Conservation (phyloP, 2,113 vertebrate genomes). For the Emydocephalus ijimae region DNA sequence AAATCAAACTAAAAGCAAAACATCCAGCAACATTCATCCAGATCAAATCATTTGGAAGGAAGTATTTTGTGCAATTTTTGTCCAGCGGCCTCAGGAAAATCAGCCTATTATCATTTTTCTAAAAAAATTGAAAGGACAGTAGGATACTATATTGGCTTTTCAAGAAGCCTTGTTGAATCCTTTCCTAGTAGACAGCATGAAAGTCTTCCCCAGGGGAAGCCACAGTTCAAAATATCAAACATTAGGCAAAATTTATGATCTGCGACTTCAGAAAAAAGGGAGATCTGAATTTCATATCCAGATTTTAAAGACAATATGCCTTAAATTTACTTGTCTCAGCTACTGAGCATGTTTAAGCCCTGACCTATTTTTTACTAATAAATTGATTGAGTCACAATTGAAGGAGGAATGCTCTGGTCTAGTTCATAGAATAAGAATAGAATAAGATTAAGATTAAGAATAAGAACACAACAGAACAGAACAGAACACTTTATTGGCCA, state of each 20-base stretch:
- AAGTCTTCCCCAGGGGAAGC: conserved; percentile 19
- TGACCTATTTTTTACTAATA: neutral
- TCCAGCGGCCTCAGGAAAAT: rapidly evolving
- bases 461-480: too few relatives aligned
- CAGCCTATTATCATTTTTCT: rapidly evolving
- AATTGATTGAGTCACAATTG: conserved; percentile 35
- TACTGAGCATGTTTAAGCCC: conserved; percentile 19
- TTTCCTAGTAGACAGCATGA: neutral
- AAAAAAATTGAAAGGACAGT: neutral
- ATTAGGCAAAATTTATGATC: neutral
- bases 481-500: too few relatives aligned
- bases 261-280: neutral
- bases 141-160: neutral
- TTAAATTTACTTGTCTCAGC: conserved; percentile 12
- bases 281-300: conserved; percentile 17
- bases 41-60: neutral
- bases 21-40: rapidly evolving
- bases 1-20: neutral
- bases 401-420: conserved; percentile 42
- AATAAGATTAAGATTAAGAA: too few relatives aligned
- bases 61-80: neutral
- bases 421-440: conserved; percentile 7
- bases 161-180: rapidly evolving
- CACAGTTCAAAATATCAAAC: conserved; percentile 3
- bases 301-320: neutral